These are phyloP conservation scores for Cheilosia pagana DNA, from an alignment of 2,888 invertebrate genomes.

Conservation along the genomic window DNA sequence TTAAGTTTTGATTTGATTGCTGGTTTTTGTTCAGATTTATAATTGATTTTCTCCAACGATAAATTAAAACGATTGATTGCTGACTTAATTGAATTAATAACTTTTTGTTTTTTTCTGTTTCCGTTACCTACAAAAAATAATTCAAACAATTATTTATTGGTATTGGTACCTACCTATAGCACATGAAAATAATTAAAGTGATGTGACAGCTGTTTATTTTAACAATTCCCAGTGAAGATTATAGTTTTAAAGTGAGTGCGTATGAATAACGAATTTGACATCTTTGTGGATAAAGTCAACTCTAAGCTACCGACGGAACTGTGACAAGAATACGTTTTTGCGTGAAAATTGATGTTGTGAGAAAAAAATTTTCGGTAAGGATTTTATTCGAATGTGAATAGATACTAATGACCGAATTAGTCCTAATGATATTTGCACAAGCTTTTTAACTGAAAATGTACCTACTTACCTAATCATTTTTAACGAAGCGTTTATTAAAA, in stretches of 20 bases:
- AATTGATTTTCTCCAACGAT: conserved; percentile 42
- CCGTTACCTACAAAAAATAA: neutral
- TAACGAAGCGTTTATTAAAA: too few relatives aligned
- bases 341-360: neutral
- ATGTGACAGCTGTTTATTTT: conserved; percentile 20
- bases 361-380: neutral
- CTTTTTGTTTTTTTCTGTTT: neutral
- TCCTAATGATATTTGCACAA: too few relatives aligned
- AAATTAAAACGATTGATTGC: conserved; percentile 43
- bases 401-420: too few relatives aligned
- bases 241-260: neutral
- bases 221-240: neutral
- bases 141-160: neutral
- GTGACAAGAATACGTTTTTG: neutral
- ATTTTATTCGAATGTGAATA: too few relatives aligned
- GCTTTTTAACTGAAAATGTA: too few relatives aligned
- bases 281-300: conserved; percentile 10
- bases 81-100: conserved; percentile 52
- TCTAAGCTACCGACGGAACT: conserved; percentile 35
- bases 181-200: neutral
- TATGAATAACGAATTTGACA: neutral
- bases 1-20: conserved; percentile 59
- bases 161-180: too few relatives aligned
- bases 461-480: too few relatives aligned
- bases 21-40: conserved; percentile 40